Percentiles rank a stretch among this genome's conserved stretches.
Conservation (phyloP, 1,140 invertebrate species). For the Chymomyza costata region DNA sequence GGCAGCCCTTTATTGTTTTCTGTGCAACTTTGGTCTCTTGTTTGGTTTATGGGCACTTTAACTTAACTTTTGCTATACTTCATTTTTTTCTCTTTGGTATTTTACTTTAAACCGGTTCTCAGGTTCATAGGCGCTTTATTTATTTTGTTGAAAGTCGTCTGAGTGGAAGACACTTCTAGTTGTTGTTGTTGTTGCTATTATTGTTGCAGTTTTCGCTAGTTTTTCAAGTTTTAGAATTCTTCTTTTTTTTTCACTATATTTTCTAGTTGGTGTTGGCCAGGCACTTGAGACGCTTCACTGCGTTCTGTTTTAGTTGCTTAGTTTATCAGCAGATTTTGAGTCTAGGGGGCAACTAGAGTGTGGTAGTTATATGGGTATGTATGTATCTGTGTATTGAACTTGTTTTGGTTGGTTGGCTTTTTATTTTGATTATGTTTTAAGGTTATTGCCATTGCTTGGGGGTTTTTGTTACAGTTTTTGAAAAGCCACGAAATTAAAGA, state of each 20-base stretch:
- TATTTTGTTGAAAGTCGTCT: slow-evolving; percentile 25
- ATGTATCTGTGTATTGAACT: slow-evolving; percentile 35
- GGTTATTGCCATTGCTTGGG: too few species aligned
- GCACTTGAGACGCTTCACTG: slow-evolving; percentile 31
- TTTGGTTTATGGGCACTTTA: slow-evolving; percentile 60
- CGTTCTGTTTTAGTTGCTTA: slow-evolving; percentile 11
- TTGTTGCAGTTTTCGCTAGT: slow-evolving; percentile 22
- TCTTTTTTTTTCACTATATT: slow-evolving; percentile 6
- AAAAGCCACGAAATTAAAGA: too few species aligned
- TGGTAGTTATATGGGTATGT: slow-evolving; percentile 24
- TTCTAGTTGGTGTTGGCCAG: slow-evolving; percentile 17
- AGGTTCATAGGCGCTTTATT: slow-evolving; percentile 37
- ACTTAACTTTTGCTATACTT: slow-evolving; percentile 50
- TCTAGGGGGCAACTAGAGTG: slow-evolving; percentile 21
- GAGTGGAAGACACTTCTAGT: slow-evolving; percentile 39
- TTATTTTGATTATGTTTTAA: slow-evolving; percentile 41
- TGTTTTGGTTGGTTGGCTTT: slow-evolving; percentile 33
- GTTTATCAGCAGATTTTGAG: too few species aligned
- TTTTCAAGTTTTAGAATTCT: slow-evolving; percentile 35
- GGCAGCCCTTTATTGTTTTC: slow-evolving; percentile 21
- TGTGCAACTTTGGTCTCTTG: slow-evolving; percentile 19
- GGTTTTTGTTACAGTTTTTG: too few species aligned
- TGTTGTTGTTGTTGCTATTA: slow-evolving; percentile 16
- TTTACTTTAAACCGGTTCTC: slow-evolving; percentile 28
- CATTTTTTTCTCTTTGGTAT: slow-evolving; percentile 21